These are phyloP conservation scores for Lasioglossum morio DNA, from an alignment of 2,888 invertebrate species.

Conservation along the genomic window DNA sequence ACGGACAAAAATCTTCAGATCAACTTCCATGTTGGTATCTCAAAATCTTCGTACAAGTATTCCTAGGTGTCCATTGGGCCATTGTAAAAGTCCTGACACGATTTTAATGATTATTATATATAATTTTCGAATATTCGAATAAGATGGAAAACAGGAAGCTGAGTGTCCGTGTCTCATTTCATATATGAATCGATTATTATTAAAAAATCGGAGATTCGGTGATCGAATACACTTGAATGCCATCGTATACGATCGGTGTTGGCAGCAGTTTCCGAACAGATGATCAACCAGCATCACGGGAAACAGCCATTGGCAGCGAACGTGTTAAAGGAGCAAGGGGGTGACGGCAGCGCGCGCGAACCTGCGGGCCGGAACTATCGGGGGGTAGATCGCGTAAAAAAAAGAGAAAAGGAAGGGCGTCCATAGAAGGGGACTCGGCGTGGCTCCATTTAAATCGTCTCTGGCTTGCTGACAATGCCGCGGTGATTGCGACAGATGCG, in stretches of 20 bases:
- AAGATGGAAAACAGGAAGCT: no score
- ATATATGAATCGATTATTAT: no score
- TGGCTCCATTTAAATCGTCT: conserved; percentile 67
- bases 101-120: no score
- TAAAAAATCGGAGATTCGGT: no score
- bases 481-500: conserved; percentile 81
- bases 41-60: no score
- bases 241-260: no score
- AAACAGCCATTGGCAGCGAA: neutral
- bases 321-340: neutral
- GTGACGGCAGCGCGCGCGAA: conserved; percentile 38
- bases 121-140: no score
- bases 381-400: neutral
- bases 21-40: neutral
- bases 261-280: neutral
- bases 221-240: no score
- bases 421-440: conserved; percentile 14
- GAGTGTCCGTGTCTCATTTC: no score
- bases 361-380: conserved; percentile 36
- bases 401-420: conserved; percentile 24
- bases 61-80: no score
- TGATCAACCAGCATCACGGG: neutral
- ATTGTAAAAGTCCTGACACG: no score
- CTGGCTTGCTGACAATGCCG: conserved; percentile 76
- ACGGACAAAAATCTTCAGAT: neutral